Evolutionary conservation across 1,140 invertebrate genomes (phyloP).

Genomic region (Drosophila subpulchrella): DNA sequence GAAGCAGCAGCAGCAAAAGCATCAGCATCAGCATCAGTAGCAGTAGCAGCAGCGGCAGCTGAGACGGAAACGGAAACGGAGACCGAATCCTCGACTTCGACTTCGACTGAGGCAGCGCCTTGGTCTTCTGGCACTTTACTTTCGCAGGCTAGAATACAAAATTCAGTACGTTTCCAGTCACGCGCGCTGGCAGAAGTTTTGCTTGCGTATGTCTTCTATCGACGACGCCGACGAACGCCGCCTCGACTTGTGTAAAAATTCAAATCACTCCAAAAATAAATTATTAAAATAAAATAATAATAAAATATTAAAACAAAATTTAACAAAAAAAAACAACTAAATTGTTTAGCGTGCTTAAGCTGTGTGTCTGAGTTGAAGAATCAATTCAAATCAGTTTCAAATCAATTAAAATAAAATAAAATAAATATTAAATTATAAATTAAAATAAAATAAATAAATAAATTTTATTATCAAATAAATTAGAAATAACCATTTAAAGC

Average conservation of each 20-base stretch:
- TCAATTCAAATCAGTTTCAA: constrained; percentile 32
- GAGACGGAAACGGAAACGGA: constrained; percentile 33
- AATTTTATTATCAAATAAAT: constrained; percentile 35
- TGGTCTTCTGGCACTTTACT: constrained; percentile 77
- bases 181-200: constrained; percentile 81
- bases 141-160: constrained; percentile 73
- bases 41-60: constrained; percentile 42
- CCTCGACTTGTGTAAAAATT: constrained; percentile 76
- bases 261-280: constrained; percentile 52
- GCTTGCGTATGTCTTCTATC: constrained; percentile 70
- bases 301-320: constrained; percentile 28
- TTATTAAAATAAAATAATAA: constrained; percentile 34
- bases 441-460: constrained; percentile 26
- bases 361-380: constrained; percentile 34
- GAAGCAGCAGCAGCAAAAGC: constrained; percentile 47
- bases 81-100: constrained; percentile 38
- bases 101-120: constrained; percentile 66
- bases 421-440: constrained; percentile 25
- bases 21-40: constrained; percentile 24
- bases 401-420: constrained; percentile 12
- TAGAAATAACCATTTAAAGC: constrained; percentile 33
- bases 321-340: constrained; percentile 33
- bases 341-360: constrained; percentile 48
- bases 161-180: constrained; percentile 84
- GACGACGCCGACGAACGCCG: constrained; percentile 67